A percentile compares a stretch with the other conserved stretches of the same genome.
Conservation (phyloP, 2,113 vertebrate species). For the Sciurus niger region DNA sequence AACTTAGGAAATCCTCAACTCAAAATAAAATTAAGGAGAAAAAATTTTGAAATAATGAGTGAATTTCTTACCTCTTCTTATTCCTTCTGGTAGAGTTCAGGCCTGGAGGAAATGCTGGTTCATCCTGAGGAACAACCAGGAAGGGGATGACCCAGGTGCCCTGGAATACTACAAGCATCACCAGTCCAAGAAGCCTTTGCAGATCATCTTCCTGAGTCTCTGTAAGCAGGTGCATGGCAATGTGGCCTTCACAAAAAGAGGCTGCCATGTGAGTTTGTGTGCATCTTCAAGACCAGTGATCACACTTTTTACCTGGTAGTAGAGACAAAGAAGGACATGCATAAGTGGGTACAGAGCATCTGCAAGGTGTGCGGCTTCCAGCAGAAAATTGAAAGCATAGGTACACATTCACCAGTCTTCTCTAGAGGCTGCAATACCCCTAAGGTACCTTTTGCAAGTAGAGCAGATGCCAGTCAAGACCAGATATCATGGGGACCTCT, state of each 20-base stretch:
- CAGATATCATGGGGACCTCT: too few species aligned
- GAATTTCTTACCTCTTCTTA: background rate
- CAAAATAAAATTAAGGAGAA: too few species aligned
- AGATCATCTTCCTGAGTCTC: too few species aligned
- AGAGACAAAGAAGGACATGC: conserved; percentile 98
- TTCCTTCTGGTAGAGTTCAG: conserved; percentile 84
- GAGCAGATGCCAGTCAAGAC: too few species aligned
- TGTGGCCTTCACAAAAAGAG: conserved; percentile 97
- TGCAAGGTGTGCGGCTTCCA: conserved; percentile 99
- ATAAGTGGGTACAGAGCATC: conserved; percentile 98
- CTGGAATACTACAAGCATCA: too few species aligned
- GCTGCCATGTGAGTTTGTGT: conserved; percentile 97
- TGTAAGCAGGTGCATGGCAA: conserved; percentile 71
- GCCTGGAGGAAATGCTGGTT: conserved; percentile 99
- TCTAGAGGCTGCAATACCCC: too few species aligned
- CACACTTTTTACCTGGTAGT: conserved; percentile 98
- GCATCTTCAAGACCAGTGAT: conserved; percentile 97
- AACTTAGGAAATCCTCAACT: too few species aligned
- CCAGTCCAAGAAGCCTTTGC: too few species aligned
- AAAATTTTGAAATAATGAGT: background rate
- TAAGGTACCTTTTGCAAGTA: too few species aligned
- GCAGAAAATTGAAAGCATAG: conserved; percentile 95
- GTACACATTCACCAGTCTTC: conserved; percentile 84
- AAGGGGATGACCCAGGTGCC: conserved; percentile 95
- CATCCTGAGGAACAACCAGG: conserved; percentile 94